A percentile compares a stretch with the other conserved stretches of the same genome.
These are phyloP conservation scores for Echinometra lucunter DNA, from an alignment of 53 echinoderm and acorn worm species.

Conservation along the genomic window DNA sequence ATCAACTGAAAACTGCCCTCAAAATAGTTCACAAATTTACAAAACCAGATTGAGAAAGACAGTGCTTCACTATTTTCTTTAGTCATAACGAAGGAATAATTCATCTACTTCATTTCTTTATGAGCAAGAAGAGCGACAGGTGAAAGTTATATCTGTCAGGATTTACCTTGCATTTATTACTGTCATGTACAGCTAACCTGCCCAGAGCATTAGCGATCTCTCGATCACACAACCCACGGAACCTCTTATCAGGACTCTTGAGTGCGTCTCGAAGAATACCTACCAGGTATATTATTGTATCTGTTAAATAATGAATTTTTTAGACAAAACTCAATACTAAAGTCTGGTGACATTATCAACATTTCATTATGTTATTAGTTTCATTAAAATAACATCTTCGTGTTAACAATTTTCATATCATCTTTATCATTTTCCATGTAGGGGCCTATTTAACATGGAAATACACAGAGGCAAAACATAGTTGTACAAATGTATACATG, in stretches of 20 bases:
- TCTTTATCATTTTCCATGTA: too few relatives aligned
- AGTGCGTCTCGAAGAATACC: conserved; percentile 81
- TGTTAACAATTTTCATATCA: too few relatives aligned
- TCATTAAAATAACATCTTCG: too few relatives aligned
- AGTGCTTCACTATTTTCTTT: background rate
- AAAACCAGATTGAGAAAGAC: background rate
- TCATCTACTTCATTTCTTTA: too few relatives aligned
- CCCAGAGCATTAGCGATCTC: conserved; percentile 91
- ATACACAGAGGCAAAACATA: background rate
- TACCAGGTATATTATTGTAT: conserved; percentile 84
- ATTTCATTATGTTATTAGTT: background rate
- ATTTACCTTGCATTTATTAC: conserved; percentile 86
- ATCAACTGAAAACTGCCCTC: too few relatives aligned
- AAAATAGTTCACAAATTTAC: too few relatives aligned
- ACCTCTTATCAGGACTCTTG: conserved; percentile 79
- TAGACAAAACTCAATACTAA: background rate
- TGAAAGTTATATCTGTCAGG: background rate
- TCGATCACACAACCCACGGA: conserved; percentile 82
- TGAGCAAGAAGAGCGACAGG: background rate
- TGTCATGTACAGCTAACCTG: conserved; percentile 87
- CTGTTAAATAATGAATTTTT: conserved; percentile 63
- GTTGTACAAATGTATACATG: background rate
- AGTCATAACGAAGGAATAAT: background rate
- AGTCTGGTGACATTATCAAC: background rate
- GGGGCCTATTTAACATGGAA: background rate